Base-by-base conservation (phyloP, 2,888 invertebrate species). In the Idaea biselata region DNA sequence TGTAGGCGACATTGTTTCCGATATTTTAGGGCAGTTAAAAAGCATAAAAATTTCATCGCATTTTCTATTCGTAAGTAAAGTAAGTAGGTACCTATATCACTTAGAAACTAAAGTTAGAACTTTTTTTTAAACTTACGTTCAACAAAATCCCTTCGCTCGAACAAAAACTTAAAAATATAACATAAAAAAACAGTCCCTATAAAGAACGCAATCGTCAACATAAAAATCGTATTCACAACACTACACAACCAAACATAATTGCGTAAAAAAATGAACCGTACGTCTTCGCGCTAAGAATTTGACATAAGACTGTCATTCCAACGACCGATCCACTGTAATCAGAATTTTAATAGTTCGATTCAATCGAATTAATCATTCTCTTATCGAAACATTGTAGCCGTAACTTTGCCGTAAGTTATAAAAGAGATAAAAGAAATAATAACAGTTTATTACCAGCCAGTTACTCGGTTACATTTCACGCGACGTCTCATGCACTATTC, bases 161-260 rank as follows among this genome's bases (percentile, higher is more conserved):
- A 62, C 63, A 82, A 60, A 59, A 79, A 72, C 73, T 84, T 82
- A 61, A 82, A 68, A 67, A 84, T 68, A 71, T 82, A 84, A 77
- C 78, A 79, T 74, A 86, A 69, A 66, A 86, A 68, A 74, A 84
- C 70, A 67, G 80, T 69, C 69, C 80, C 82, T 64, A 84, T 69
- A 57, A 82, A 73, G 63, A 84, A 77, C 69, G 78, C 78, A 80
- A 88, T 82, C 61, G 78, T 81, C 74, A 91, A 81, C 89, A 91
- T 90, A 75, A 82, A 88, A 77, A 77, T 74, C 70, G 60, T 55
- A 72, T 73, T 79, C 89, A 89, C 90, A 86, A 83, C 88, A 89
- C 89, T 79, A 78, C 86, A 87, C 86, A 80, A 66, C 69, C 81
- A 83, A 82, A 75, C 76, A 76, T 80, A 78, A 74, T 67, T 59